These are phyloP conservation scores for honey bee (Apis mellifera) DNA, from an alignment of 1,140 invertebrate species.

Conservation along the genomic window Amel_HAv3.1 CM009937.2:9947501-9948000, in stretches of 20 bases:
- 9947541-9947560: not conserved
- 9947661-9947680: not conserved
- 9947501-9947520: not conserved
- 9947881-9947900: not conserved
- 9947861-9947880: constrained; percentile 6
- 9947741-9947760: not conserved
- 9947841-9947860: constrained; percentile 25
- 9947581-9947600: constrained; percentile 7
- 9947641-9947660: constrained; percentile 20
- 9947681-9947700: constrained; percentile 15
- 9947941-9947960: no score
- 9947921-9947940: no score
- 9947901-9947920: not conserved
- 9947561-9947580: not conserved
- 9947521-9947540: not conserved
- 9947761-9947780: constrained; percentile 11
- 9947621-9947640: not conserved
- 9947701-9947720: not conserved
- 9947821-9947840: constrained; percentile 33
- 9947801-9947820: constrained; percentile 41
- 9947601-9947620: not conserved
- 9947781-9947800: constrained; percentile 25
- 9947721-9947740: not conserved
- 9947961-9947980: no score
- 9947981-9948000: no score